A percentile compares a stretch with the other conserved stretches of the same genome.
Evolutionary conservation across 2,113 vertebrate species (phyloP).

Genomic region (Cariama cristata): DNA sequence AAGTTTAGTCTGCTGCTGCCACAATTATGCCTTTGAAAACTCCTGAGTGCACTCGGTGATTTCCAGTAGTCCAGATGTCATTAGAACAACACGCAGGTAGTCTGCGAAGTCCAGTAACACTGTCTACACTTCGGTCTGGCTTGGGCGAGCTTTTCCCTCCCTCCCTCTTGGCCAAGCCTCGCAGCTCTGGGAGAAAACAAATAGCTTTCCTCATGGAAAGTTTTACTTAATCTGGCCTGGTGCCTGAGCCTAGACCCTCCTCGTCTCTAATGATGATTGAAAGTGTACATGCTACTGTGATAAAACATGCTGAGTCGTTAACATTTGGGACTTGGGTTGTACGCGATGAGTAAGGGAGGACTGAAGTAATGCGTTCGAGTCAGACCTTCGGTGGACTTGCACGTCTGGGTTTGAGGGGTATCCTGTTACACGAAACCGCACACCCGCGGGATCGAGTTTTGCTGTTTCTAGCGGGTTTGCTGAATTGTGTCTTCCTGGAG

Average conservation of each 20-base stretch:
- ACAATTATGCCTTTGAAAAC: slow-evolving; percentile 70
- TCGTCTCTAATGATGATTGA: slow-evolving; percentile 86
- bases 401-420: slow-evolving; percentile 19
- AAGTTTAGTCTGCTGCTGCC: slow-evolving; percentile 71
- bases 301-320: slow-evolving; percentile 85
- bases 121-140: slow-evolving; percentile 63
- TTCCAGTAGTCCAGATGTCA: slow-evolving; percentile 77
- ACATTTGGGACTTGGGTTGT: slow-evolving; percentile 72
- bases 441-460: slow-evolving; percentile 17
- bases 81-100: slow-evolving; percentile 76
- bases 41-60: slow-evolving; percentile 29
- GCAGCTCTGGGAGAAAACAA: slow-evolving; percentile 75
- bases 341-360: slow-evolving; percentile 35
- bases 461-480: slow-evolving; percentile 58
- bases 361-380: slow-evolving; percentile 11
- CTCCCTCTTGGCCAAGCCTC: slow-evolving; percentile 38
- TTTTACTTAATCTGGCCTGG: slow-evolving; percentile 86
- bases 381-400: not conserved
- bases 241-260: slow-evolving; percentile 83
- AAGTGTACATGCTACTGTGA: slow-evolving; percentile 76
- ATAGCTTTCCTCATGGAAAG: slow-evolving; percentile 92
- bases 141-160: slow-evolving; percentile 4
- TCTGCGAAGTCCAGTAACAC: slow-evolving; percentile 59
- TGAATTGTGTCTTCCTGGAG: not conserved
- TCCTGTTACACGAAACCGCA: slow-evolving; percentile 16